Base-by-base conservation (phyloP, 2,888 invertebrate species). In the Morpho helenor region DNA sequence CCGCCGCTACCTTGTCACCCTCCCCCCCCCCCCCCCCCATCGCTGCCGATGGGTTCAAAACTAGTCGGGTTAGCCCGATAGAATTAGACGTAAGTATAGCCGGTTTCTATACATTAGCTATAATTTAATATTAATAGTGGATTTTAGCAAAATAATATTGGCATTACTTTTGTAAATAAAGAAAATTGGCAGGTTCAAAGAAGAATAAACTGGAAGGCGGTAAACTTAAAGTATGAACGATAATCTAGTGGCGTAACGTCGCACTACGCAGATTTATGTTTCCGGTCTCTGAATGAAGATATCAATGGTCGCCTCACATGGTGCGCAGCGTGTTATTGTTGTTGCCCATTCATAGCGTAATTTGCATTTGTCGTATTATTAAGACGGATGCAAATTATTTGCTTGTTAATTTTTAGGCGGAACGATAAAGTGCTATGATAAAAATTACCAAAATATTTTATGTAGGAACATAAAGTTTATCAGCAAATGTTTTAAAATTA, bases 281-380 rank as follows among this genome's bases (percentile, higher is more conserved):
- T 87, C 87, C 88, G 82, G 77, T 77, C 68, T 68, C 67, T 86
- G 85, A 87, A 87, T 85, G 83, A 80, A 84, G 77, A 80, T 80
- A 84, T 84, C 79, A 86, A 82, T 80, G 81, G 77, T 71, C 77
- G 75, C 73, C 77, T 79, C 80, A 77, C 77, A 81, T 77, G 81
- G 77, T 71, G 70, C 74, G 75, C 68, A 65, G 66, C 56, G 62
- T 68, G 67, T 66, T 76, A 74, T 77, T 79, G 74, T 77, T 71
- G 71, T 64, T 74, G 76, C 79, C 76, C 81, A 83, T 84, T 82
- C 82, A 81, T 76, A 74, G 67, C 68, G 69, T 31, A 31, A 31
- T 31, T 31, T 31, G 31, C 31, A 31, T 31, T 31, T 31, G 31
- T 31, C 31, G 31, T 31, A 58, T 68, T 68, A 71, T 72, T 74